These are phyloP conservation scores for Harpegnathos saltator DNA, from an alignment of 1,140 invertebrate genomes.

Conservation along the genomic window DNA sequence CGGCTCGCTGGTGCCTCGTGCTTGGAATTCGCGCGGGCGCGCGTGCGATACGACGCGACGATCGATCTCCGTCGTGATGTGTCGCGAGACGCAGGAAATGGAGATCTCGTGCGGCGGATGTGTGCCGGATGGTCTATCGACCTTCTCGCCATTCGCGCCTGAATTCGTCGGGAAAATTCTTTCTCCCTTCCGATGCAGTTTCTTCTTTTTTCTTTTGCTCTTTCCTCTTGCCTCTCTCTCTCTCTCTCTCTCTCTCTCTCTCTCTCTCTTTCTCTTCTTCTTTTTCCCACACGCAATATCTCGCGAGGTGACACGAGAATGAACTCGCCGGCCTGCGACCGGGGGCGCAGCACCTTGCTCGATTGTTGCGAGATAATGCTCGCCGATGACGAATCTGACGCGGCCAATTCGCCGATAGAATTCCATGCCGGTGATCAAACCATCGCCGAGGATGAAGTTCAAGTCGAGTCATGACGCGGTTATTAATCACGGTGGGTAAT, in stretches of 20 bases:
- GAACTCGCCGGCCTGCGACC: no score
- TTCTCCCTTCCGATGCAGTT: neutral
- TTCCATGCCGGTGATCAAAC: slow-evolving; percentile 32
- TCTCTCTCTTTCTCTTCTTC: neutral
- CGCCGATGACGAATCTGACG: slow-evolving; percentile 1
- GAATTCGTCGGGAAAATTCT: neutral
- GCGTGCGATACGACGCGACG: neutral
- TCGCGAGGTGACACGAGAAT: neutral
- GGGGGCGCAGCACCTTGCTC: neutral
- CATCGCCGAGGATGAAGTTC: slow-evolving; percentile 54
- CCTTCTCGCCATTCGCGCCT: slow-evolving; percentile 43
- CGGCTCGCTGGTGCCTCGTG: slow-evolving; percentile 58
- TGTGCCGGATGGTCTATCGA: neutral
- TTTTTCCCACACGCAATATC: neutral
- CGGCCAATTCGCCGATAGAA: slow-evolving; percentile 30
- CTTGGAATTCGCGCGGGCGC: slow-evolving; percentile 59
- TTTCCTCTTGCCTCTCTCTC: no score
- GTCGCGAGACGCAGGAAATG: slow-evolving; percentile 56
- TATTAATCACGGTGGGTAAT: slow-evolving; percentile 54
- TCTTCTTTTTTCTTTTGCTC: no score
- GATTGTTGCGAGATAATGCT: neutral
- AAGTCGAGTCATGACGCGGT: slow-evolving; percentile 51
- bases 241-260: neutral
- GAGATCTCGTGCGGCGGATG: slow-evolving; percentile 63
- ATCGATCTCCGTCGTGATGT: slow-evolving; percentile 63